Evolutionary conservation across 2,797 vertebrate species (phyloP), one percentile per base, ranked within the genome.

Genomic region (Pitangus sulphuratus): DNA sequence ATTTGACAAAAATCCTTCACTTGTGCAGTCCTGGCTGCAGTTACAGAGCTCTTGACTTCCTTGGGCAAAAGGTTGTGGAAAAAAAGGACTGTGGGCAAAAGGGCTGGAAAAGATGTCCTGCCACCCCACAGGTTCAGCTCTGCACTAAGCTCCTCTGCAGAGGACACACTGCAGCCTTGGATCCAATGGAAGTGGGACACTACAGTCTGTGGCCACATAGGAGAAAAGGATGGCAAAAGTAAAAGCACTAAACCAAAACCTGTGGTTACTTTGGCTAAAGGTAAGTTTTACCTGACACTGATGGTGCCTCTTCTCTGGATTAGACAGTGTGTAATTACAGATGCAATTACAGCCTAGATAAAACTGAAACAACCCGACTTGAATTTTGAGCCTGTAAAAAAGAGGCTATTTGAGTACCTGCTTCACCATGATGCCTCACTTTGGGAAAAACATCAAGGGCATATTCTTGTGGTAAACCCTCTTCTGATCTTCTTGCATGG

Each of bases 331-430:
- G 71, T 81, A 70, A 15, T 50, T 50, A 28, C 19, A 51, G 75
- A 60, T 91, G 57, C n/a, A 56, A 95, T 91, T 88, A 26, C 64
- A 79, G 42, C 28, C 84, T 88, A 87, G 42, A 60, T 77, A 74
- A 79, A 89, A 90, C n/a, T 56, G 70, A 53, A 81, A 65, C 5
- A 64, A 35, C 12, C 6, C 0, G 0, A 35, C 3, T 83, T 2
- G 8, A 50, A 85, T 60, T 53, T 74, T 0, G 15, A 92, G 35
- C 15, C 51, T 50, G 26, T 21, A 42, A 19, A 72, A 84, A 53
- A 17, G 11, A 62, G 8, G 14, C 4, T 48, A 16, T 66, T 54
- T 24, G 51, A 31, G 11, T 53, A 26, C 47, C 42, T 77, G 18
- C 14, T 82, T 24, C 37, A 78, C 50, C 14, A 12, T 8, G 26